Percentiles rank a stretch among this genome's conserved stretches.
Conservation (phyloP, 30 jellyfish, hydroid and myxozoan species). For the Hydra vulgaris region DNA sequence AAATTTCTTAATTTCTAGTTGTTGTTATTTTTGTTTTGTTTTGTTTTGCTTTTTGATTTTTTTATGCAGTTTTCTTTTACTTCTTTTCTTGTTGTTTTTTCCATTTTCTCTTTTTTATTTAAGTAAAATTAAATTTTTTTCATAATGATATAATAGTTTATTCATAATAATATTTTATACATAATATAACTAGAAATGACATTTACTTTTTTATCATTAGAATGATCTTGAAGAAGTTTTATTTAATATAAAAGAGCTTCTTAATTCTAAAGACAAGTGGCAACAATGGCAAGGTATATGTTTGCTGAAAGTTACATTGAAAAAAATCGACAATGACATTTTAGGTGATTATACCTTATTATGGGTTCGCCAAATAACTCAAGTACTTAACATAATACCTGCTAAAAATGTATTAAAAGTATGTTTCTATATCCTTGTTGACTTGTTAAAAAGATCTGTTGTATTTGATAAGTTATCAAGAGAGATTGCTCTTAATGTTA, state of each 20-base stretch:
- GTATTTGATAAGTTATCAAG: conserved; percentile 13
- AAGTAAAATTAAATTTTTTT: too few species aligned
- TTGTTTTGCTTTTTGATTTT: too few species aligned
- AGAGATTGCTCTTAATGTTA: conserved; percentile 13
- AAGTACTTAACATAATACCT: not conserved
- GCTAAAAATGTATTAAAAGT: not conserved
- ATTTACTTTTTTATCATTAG: not conserved
- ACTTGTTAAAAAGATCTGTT: not conserved
- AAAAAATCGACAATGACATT: conserved; percentile 1
- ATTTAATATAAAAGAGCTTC: not conserved
- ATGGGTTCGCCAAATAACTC: conserved; percentile 5
- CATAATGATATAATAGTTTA: too few species aligned
- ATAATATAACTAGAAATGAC: not conserved
- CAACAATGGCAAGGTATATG: conserved; percentile 14
- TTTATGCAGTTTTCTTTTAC: too few species aligned
- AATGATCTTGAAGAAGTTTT: not conserved
- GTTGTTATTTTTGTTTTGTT: too few species aligned
- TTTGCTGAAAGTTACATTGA: not conserved
- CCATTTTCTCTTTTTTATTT: too few species aligned
- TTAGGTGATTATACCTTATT: conserved; percentile 6
- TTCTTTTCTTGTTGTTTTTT: too few species aligned
- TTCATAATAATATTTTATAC: not conserved
- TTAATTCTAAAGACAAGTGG: conserved; percentile 2
- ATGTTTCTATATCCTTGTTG: not conserved
- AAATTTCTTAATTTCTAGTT: too few species aligned